These are phyloP conservation scores for Tetrapedia diversipes DNA, from an alignment of 2,888 invertebrate genomes.

Conservation along the genomic window DNA sequence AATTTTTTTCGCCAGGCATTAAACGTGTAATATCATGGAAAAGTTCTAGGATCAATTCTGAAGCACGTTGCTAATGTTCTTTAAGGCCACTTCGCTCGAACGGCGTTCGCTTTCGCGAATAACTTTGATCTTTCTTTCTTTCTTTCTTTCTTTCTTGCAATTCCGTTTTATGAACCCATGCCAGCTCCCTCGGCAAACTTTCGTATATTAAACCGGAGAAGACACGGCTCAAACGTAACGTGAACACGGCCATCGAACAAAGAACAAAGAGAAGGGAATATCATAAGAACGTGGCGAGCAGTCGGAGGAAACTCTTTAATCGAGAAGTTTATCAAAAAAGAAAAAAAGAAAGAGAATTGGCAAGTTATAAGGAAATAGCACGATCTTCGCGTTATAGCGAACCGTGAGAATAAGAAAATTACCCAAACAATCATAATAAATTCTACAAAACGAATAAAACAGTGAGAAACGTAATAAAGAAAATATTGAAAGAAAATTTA, in stretches of 20 bases:
- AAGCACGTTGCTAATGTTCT: neutral
- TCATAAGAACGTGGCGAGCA: neutral
- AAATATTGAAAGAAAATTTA: no score
- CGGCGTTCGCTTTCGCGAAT: neutral
- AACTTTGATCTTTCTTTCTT: constrained; percentile 26
- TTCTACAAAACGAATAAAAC: no score
- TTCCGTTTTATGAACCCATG: constrained; percentile 16
- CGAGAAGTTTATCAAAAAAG: no score
- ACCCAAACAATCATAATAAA: no score
- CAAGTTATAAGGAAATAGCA: no score
- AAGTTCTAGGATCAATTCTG: constrained; percentile 10
- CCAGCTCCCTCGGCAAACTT: constrained; percentile 16
- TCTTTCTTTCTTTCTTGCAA: constrained; percentile 13
- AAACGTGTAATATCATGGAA: neutral
- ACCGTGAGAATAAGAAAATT: no score
- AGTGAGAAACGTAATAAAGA: no score
- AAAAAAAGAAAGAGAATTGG: no score
- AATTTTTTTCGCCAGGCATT: no score
- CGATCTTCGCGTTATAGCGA: no score
- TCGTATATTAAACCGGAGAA: constrained; percentile 30
- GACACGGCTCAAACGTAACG: constrained; percentile 6
- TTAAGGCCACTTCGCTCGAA: neutral
- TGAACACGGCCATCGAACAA: neutral
- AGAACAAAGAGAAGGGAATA: neutral
- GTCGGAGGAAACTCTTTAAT: no score